phyloP scores from a whole-genome alignment of 2,888 invertebrate species.

The Brachypalpus laphriformis region DNA sequence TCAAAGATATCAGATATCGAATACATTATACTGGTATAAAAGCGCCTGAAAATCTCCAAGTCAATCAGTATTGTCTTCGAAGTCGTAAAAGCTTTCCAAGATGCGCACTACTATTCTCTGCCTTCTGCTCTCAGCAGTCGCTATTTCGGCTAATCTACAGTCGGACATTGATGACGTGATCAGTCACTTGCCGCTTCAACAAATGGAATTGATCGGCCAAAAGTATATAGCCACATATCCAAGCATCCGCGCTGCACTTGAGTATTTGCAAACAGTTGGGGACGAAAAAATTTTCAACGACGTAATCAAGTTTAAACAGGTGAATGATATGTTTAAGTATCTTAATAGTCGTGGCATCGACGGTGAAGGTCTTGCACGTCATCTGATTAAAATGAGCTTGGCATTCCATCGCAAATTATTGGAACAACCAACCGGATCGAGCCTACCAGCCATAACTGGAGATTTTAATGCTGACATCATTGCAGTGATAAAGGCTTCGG shows the following conservation, averaged over 20 bases:
- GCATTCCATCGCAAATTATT: neutral
- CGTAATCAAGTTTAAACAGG: too few species aligned
- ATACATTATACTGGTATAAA: too few species aligned
- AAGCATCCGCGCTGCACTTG: neutral
- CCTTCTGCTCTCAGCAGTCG: conserved; percentile 2
- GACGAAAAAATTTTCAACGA: neutral
- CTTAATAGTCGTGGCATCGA: conserved; percentile 1
- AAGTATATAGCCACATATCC: neutral
- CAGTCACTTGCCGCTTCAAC: neutral
- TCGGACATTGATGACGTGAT: conserved; percentile 16
- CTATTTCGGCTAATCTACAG: conserved; percentile 21
- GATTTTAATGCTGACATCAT: neutral
- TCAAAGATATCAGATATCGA: too few species aligned
- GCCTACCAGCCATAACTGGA: neutral
- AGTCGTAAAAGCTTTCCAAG: neutral
- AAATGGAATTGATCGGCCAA: neutral
- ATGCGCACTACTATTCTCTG: conserved; percentile 1
- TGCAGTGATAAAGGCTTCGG: neutral
- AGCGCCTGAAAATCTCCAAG: too few species aligned
- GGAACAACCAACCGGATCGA: neutral
- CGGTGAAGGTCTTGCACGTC: neutral
- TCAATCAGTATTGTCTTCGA: too few species aligned
- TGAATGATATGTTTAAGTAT: neutral
- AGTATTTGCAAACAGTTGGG: neutral
- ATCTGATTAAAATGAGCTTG: neutral